Base-by-base conservation (phyloP, 2,113 vertebrate genomes). In the Lagopus leucura region DNA sequence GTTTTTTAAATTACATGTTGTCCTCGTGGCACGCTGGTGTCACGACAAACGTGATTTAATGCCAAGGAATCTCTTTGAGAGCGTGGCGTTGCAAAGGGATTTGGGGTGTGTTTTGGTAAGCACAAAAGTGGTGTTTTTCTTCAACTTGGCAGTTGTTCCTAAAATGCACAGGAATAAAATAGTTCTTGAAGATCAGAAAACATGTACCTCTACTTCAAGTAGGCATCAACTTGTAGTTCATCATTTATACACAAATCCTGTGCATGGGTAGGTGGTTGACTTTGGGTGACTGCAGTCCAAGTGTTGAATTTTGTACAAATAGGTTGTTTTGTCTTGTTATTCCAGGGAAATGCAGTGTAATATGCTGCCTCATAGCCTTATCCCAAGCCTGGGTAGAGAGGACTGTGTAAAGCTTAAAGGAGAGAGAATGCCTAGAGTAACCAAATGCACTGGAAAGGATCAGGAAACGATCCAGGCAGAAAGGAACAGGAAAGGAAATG, bases 1-100 rank as follows among this genome's bases (percentile, higher is more conserved):
- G 76, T 76, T 96, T 96, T 96, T 93, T 54, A 69, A 95, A 78
- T 94, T 81, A 34, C 6, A 86, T 0, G 0, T 91, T 91, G 75
- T 25, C 2, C 25, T 89, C 38, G 8, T 40, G 75, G 84, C 75
- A 36, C 47, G 72, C 79, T 72, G 93, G 50, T 36, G 0, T 81
- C 0, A 1, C 65, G 91, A 78, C 82, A 81, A 69, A 57, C 66
- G 36, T 52, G 73, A 92, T 90, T 90, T 88, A 83, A 67, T 58
- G 32, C 32, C 45, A 75, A 80, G 78, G 82, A 91, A 89, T 90
- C 34, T 89, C 52, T 34, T 47, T 1, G 12, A 71, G 57, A 89
- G 92, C 83, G 57, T 7, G 40, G 72, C 30, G 80, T 78, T 90
- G 76, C 34, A 5, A 13, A 89, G 65, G 18, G 57, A 45, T 81